Conservation (phyloP, 2,888 invertebrate species). For the Corythucha ciliata region DNA sequence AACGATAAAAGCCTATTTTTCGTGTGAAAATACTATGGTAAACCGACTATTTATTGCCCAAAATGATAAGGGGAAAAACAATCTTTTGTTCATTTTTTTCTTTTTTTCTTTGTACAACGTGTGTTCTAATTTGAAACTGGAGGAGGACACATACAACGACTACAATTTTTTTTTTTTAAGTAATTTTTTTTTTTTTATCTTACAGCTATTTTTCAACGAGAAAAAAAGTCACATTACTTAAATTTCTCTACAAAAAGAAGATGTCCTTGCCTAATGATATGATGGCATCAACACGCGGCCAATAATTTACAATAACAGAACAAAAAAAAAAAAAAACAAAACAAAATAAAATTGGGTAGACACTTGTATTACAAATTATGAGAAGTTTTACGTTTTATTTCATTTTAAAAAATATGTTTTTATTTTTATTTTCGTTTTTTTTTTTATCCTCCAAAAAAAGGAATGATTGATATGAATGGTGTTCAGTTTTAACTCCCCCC, state of each 20-base stretch:
- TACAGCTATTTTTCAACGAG: conserved; percentile 26
- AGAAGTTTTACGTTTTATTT: no score
- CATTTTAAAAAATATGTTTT: no score
- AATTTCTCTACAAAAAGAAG: conserved; percentile 6
- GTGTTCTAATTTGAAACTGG: conserved; percentile 19
- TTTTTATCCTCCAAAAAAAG: not conserved
- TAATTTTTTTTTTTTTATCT: conserved; percentile 27
- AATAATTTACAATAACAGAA: no score
- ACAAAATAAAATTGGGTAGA: conserved; percentile 28
- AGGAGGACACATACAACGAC: conserved; percentile 30
- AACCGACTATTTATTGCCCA: conserved; percentile 31
- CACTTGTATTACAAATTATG: no score
- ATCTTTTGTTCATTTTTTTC: no score
- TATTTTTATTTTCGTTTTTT: no score
- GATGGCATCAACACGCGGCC: conserved; percentile 24
- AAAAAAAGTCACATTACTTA: conserved; percentile 27
- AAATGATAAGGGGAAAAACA: conserved; percentile 27
- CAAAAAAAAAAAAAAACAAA: not conserved
- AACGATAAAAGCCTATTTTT: no score
- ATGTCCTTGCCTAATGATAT: conserved; percentile 27
- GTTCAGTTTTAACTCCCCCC: conserved; percentile 23
- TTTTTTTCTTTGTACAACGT: conserved; percentile 28
- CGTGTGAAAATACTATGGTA: conserved; percentile 31
- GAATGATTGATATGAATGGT: not conserved
- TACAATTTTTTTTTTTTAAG: conserved; percentile 28